Evolutionary conservation across 2,113 vertebrate genomes (phyloP), one percentile per base, ranked within the genome.

Genomic region (Ellobius talpinus): DNA sequence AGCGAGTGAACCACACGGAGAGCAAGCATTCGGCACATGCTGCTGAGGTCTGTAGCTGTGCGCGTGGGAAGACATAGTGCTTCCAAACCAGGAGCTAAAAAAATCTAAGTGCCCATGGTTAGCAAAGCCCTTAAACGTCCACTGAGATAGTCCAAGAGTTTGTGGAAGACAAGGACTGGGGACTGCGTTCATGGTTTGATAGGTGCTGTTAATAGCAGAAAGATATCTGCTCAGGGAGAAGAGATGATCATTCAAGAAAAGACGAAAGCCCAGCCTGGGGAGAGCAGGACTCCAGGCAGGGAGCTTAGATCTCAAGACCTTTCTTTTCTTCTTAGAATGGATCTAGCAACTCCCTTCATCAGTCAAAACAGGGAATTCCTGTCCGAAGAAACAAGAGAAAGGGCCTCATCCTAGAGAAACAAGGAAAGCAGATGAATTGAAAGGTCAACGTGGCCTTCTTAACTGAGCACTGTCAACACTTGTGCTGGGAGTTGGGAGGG

Each of bases 21-120:
- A 84, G 66, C 66, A 84, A 82, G 70, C 21, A n/a, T 33, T 72
- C 47, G 0, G 6, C 1, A 10, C 7, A 0, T 39, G 42, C 31
- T 24, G 3, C 68, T 10, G 68, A 90, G 63, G 87, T 33, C 52
- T 17, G 5, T 0, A 72, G 78, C 52, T 16, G 0, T 39, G 47
- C 10, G 12, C 47, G 24, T 5, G 47, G 50, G 70, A 92, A 90
- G 52, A 90, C 26, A 33, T 14, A 82, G 72, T 63, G 13, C 63
- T 88, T 96, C 65, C 81, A 63, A 88, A 47, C n/a, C 82, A 61
- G 58, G 63, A 93, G 50, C 89, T 76, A 73, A 95, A 96, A 96
- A 93, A 96, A 72, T 88, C 58, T 66, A 93, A 39, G 61, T 23
- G 1, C 14, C 65, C 29, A 45, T 24, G 52, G 39, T 74, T 78